A percentile compares a stretch with the other conserved stretches of the same genome.
These are phyloP conservation scores for Ericerus pela DNA, from an alignment of 1,140 invertebrate species.

Conservation along the genomic window DNA sequence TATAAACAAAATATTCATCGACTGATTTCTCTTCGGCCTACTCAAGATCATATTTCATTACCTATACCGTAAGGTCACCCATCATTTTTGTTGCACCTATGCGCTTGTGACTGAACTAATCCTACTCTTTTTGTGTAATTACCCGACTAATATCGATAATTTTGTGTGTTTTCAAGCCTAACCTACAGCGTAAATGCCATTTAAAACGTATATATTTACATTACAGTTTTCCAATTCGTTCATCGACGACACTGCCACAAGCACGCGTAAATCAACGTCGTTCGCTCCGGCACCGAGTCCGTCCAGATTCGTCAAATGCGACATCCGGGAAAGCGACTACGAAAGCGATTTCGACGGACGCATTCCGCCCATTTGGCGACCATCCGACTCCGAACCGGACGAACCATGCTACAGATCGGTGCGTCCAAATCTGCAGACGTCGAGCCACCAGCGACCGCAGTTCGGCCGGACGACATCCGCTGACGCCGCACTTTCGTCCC, in stretches of 20 bases:
- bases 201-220: too few species aligned
- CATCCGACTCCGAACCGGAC: conserved; percentile 37
- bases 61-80: too few species aligned
- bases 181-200: too few species aligned
- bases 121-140: too few species aligned
- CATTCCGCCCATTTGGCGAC: conserved; percentile 44
- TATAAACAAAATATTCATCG: too few species aligned
- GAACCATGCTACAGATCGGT: conserved; percentile 40
- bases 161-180: too few species aligned
- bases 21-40: too few species aligned
- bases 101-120: too few species aligned
- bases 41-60: too few species aligned
- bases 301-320: conserved; percentile 49
- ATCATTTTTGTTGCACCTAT: too few species aligned
- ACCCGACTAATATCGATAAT: too few species aligned
- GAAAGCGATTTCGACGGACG: conserved; percentile 54
- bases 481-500: neutral
- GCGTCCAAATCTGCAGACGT: conserved; percentile 37
- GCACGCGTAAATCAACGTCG: neutral
- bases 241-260: neutral
- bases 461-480: neutral
- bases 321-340: conserved; percentile 54
- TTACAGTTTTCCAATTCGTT: too few species aligned
- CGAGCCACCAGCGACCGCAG: conserved; percentile 19
- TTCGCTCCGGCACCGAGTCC: conserved; percentile 31